Conservation (phyloP, 2,888 invertebrate species). For the Rhagonycha fulva region DNA sequence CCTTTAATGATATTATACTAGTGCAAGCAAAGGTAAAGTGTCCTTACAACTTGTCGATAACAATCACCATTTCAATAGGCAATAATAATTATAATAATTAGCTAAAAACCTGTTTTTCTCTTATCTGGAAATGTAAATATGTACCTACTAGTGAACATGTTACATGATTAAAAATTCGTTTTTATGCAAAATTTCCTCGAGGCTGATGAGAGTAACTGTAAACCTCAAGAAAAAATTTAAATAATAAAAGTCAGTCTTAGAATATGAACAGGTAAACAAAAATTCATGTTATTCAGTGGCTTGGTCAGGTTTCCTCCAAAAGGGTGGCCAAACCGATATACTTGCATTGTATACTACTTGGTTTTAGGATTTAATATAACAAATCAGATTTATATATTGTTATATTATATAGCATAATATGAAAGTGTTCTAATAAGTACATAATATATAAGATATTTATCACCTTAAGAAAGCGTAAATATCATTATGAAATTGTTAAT, state of each 20-base stretch:
- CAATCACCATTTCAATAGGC: background rate
- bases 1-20: too few relatives aligned
- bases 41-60: background rate
- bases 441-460: background rate
- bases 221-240: background rate
- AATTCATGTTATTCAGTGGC: too few relatives aligned
- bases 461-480: background rate
- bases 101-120: background rate
- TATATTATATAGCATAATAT: too few relatives aligned
- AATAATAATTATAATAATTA: background rate
- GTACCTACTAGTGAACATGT: background rate
- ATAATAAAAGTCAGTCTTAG: too few relatives aligned
- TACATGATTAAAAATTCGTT: background rate
- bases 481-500: background rate
- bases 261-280: too few relatives aligned
- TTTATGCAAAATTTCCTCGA: background rate
- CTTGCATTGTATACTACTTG: too few relatives aligned
- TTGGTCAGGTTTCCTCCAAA: too few relatives aligned
- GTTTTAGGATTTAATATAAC: too few relatives aligned
- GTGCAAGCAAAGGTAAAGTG: too few relatives aligned
- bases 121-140: background rate
- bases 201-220: background rate
- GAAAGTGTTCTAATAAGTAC: too few relatives aligned
- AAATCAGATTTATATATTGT: too few relatives aligned
- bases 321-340: too few relatives aligned